A percentile compares a stretch with the other conserved stretches of the same genome.
Conservation (phyloP, 2,113 vertebrate genomes). For the Turnix velox region DNA sequence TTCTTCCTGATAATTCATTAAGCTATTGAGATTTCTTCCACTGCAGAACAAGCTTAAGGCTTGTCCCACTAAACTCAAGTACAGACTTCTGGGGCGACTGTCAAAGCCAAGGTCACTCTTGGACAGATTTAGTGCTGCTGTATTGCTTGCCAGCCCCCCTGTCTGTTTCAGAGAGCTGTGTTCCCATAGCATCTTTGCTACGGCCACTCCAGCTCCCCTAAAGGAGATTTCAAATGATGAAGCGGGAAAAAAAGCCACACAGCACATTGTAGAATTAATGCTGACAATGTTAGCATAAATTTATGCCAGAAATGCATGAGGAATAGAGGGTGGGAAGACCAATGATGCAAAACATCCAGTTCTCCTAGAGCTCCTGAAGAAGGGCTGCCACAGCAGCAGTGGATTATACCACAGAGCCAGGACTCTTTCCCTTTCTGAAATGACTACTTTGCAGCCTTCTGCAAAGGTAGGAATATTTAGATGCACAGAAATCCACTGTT, state of each 20-base stretch:
- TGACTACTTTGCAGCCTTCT: background rate
- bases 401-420: background rate
- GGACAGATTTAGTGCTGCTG: background rate
- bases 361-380: background rate
- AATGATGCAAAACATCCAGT: background rate
- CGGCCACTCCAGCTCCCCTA: background rate
- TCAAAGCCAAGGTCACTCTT: background rate
- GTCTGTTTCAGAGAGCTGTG: background rate
- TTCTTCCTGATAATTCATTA: background rate
- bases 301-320: background rate
- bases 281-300: constrained; percentile 36
- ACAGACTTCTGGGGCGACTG: background rate
- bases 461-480: accelerated
- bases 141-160: background rate
- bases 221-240: constrained; percentile 16
- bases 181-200: background rate
- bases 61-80: background rate
- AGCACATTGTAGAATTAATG: constrained; percentile 18
- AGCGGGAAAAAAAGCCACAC: background rate
- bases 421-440: background rate
- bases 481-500: accelerated
- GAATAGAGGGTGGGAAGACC: background rate
- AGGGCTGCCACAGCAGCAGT: background rate
- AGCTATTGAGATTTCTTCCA: background rate
- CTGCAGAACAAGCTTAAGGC: background rate